A percentile compares a stretch with the other conserved stretches of the same genome.
These are phyloP conservation scores for Channa striata DNA, from an alignment of 2,797 vertebrate genomes.

Conservation along the genomic window DNA sequence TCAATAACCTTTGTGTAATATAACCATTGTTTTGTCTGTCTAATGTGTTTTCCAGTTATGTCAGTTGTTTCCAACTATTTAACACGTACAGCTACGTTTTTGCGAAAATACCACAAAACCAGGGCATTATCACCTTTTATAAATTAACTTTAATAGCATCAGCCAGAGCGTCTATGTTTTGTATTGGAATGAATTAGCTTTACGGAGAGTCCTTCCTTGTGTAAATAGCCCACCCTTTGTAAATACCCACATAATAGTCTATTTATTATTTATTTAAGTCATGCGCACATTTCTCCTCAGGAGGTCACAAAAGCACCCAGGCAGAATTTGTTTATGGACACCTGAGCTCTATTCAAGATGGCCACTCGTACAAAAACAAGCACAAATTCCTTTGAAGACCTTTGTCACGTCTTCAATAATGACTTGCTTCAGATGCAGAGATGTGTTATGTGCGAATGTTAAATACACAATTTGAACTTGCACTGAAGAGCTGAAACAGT, in stretches of 20 bases:
- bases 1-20: too few relatives aligned
- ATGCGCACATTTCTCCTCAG: conserved; percentile 74
- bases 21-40: background rate
- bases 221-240: conserved; percentile 67
- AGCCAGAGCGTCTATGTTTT: conserved; percentile 54
- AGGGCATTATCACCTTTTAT: conserved; percentile 69
- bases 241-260: conserved; percentile 75
- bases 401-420: conserved; percentile 24
- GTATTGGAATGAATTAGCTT: conserved; percentile 56
- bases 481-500: conserved; percentile 53
- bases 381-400: conserved; percentile 44
- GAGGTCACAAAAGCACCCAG: conserved; percentile 40
- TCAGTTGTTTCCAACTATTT: conserved; percentile 5
- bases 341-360: conserved; percentile 3
- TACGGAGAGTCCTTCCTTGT: conserved; percentile 41
- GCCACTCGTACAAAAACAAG: conserved; percentile 48
- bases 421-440: conserved; percentile 13
- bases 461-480: conserved; percentile 32
- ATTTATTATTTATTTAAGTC: conserved; percentile 84
- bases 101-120: conserved; percentile 24
- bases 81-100: background rate
- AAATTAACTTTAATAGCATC: conserved; percentile 25
- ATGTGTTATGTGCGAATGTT: background rate
- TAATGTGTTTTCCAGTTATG: conserved; percentile 9
- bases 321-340: conserved; percentile 24